Evolutionary conservation across 2,113 vertebrate species (phyloP), one percentile per base, ranked within the genome.

Genomic region (Istiophorus platypterus): DNA sequence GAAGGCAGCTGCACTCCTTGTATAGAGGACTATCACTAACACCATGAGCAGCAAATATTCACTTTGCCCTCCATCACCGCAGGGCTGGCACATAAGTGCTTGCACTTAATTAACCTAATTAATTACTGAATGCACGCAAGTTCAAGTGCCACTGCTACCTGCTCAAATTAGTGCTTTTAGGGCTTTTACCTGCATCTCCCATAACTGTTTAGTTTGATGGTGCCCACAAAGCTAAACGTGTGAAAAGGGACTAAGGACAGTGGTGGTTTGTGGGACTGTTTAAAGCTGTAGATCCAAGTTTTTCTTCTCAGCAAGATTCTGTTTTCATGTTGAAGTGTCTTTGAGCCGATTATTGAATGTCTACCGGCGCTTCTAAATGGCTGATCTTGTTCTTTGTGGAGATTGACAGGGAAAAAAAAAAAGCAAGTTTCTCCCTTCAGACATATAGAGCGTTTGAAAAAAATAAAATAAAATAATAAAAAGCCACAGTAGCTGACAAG

Each of bases 101-200:
- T 12, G 71, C 65, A 78, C 82, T 89, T 89, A 72, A 90, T 89
- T 88, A 76, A 86, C 79, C 73, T 82, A 74, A 85, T 91, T 87
- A 85, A 89, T 82, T 84, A 82, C 85, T 45, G 37, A 66, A 79
- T 83, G 69, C 77, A 65, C 72, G 61, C 31, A 54, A 76, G 82
- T 86, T 90, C 57, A 86, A 88, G 76, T 62, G 49, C 71, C 61
- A 66, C 47, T 29, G 78, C 61, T 64, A 64, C 51, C 66, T 64
- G 7, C 42, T 80, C 77, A 49, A 64, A 72, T 75, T 47, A 39
- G 64, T 61, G 67, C 12, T 78, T 72, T 79, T 68, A 42, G 45
- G 37, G 64, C 56, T 45, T 86, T 84, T 80, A 69, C 63, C 24
- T 26, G 52, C 41, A 2, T 80, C 26, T 75, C 71, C 49, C 34